Base-by-base conservation (phyloP, 1,140 invertebrate species). In the Triops longicaudatus region DNA sequence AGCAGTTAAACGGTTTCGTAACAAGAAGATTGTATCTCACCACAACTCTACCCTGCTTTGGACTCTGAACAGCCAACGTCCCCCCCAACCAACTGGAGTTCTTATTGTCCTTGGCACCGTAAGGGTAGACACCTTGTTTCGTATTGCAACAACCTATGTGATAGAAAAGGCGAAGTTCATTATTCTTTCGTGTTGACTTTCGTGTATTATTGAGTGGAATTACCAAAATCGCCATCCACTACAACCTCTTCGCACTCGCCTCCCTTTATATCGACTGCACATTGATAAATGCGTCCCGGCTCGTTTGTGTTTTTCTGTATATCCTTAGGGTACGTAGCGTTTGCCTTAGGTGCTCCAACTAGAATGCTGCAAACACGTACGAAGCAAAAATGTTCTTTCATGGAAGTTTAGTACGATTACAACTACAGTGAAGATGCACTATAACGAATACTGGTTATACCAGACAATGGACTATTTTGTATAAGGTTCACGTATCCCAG, bases 301-400 rank as follows among this genome's bases (percentile, higher is more conserved):
- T 82, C 79, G 27, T 43, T n/a, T 2, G 79, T 44, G 27, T 75
- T 78, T 26, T 26, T 22, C 22, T 22, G 50, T 14, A 63, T 63
- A 50, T 79, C 76, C 73, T 78, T 77, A 3, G 76, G 43, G 28
- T 72, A 71, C 1, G 79, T 75, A 22, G 81, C 81, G 50, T 80
- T 81, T 26, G 79, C 80, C 44, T 78, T 78, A 17, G 81, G 81
- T 50, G 81, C 78, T 26, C 81, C 81, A 75, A 81, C 78, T 17
- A 82, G 44, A 11, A 81, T 14, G 76, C 81, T 81, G 50, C 22
- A 63, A 22, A 1, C 50, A 17, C 50, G 5, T 14, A 63, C 9
- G 10, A 63, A 17, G 50, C 50, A 63, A 63, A 63, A n/a, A 1
- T 63, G 6, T 5, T 17, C 0, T n/a, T 63, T 63, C 10, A 63